phyloP scores from a whole-genome alignment of 2,113 vertebrate genomes.

The Astatotilapia flaviijosephi region DNA sequence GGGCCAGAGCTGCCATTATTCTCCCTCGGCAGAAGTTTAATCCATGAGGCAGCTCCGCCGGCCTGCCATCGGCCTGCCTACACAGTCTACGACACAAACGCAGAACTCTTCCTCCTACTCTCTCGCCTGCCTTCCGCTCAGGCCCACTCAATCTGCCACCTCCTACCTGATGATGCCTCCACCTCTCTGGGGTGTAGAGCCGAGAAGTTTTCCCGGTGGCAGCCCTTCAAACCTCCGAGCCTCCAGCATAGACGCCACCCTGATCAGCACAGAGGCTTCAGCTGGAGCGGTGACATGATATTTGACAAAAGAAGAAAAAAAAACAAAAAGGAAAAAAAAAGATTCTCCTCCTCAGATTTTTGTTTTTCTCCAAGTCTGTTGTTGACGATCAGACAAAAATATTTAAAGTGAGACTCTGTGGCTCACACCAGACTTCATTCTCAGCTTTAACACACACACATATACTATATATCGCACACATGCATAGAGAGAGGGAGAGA shows the following conservation, averaged over 20 bases:
- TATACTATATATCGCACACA: background rate
- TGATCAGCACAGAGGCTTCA: background rate
- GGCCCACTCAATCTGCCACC: conserved; percentile 23
- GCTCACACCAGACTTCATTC: conserved; percentile 15
- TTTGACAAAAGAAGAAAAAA: background rate
- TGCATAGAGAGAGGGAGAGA: conserved; percentile 1
- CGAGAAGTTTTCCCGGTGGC: conserved; percentile 30
- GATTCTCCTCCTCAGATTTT: background rate
- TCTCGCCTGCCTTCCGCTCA: background rate
- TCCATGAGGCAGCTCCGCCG: background rate
- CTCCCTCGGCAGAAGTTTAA: conserved; percentile 15
- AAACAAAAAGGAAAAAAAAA: background rate
- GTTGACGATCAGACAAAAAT: background rate
- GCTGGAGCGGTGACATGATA: background rate
- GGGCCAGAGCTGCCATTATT: conserved; percentile 53
- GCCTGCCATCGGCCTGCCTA: conserved; percentile 24
- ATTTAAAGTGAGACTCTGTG: conserved; percentile 7
- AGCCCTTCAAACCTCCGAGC: conserved; percentile 20
- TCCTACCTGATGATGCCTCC: conserved; percentile 57
- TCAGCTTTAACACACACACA: background rate
- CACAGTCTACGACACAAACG: conserved; percentile 25
- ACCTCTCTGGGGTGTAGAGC: conserved; percentile 42
- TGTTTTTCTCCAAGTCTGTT: background rate
- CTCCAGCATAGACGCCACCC: conserved; percentile 25
- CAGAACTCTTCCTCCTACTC: conserved; percentile 44